Conservation (phyloP, 2,797 vertebrate genomes). For the Cercopithecus mitis region DNA sequence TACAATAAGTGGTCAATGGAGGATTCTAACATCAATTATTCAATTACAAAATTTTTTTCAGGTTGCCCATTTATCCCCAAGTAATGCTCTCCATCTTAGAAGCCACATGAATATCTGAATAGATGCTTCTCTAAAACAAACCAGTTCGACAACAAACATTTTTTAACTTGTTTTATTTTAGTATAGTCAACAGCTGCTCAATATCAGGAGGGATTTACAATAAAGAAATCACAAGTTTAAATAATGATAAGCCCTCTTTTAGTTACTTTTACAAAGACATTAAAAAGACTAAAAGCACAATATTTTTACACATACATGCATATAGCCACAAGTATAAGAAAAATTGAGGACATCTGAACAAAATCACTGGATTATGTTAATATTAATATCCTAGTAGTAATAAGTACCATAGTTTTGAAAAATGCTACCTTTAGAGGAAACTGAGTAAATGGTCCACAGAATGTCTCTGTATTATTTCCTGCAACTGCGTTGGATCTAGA, state of each 20-base stretch:
- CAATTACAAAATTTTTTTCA: constrained; percentile 17
- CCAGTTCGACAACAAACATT: constrained; percentile 13
- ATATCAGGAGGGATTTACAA: background rate
- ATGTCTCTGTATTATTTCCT: constrained; percentile 25
- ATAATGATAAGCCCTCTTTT: background rate
- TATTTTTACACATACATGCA: background rate
- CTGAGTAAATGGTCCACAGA: background rate
- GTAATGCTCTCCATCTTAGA: background rate
- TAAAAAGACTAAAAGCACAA: background rate
- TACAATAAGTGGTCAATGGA: background rate
- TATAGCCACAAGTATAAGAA: background rate
- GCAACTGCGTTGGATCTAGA: background rate
- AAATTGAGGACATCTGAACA: background rate
- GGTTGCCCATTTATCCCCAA: background rate
- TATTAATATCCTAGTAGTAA: background rate
- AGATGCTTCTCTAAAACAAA: constrained; percentile 13
- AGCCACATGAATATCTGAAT: background rate
- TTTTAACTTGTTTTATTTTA: constrained; percentile 22
- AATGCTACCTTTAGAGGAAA: background rate
- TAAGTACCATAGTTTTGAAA: background rate
- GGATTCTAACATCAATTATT: background rate
- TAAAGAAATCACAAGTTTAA: constrained; percentile 38
- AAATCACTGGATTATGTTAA: background rate
- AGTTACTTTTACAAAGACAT: constrained; percentile 27
- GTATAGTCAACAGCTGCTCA: background rate